A percentile compares a stretch with the other conserved stretches of the same genome.
Evolutionary conservation across 2,888 invertebrate genomes (phyloP).

Genomic region (Plebejus argus): DNA sequence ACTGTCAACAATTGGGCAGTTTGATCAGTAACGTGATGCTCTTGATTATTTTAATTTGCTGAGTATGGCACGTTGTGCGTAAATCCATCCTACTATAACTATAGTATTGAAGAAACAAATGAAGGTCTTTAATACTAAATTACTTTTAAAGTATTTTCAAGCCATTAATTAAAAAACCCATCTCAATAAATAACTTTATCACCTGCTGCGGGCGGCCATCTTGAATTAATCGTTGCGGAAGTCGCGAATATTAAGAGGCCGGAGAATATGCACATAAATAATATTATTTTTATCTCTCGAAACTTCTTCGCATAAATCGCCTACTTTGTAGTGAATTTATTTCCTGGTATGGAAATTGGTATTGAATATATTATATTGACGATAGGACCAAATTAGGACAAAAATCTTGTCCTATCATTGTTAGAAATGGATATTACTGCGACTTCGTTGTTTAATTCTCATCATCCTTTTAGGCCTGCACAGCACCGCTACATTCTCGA

Average conservation of each 20-base stretch:
- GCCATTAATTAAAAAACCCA: constrained; percentile 4
- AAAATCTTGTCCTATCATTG: too few species aligned
- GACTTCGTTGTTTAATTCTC: too few species aligned
- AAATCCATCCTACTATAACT: not conserved
- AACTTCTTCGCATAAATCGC: not conserved
- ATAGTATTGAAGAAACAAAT: not conserved
- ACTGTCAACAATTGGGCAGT: too few species aligned
- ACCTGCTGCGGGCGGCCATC: not conserved
- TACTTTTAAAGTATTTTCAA: not conserved
- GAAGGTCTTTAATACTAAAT: not conserved
- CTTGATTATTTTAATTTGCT: not conserved
- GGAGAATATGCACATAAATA: not conserved
- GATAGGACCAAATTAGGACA: too few species aligned
- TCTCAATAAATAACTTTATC: not conserved
- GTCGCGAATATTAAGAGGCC: not conserved
- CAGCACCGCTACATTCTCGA: too few species aligned
- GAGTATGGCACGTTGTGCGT: not conserved
- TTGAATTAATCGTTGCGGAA: not conserved
- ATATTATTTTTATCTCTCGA: not conserved
- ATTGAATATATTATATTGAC: too few species aligned
- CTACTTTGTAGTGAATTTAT: not conserved
- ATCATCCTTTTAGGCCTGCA: too few species aligned
- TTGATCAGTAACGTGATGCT: not conserved
- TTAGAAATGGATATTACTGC: too few species aligned
- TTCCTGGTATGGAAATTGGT: too few species aligned